Evolutionary conservation across 2,888 invertebrate genomes (phyloP).

Genomic region (Mythimna ferrago): DNA sequence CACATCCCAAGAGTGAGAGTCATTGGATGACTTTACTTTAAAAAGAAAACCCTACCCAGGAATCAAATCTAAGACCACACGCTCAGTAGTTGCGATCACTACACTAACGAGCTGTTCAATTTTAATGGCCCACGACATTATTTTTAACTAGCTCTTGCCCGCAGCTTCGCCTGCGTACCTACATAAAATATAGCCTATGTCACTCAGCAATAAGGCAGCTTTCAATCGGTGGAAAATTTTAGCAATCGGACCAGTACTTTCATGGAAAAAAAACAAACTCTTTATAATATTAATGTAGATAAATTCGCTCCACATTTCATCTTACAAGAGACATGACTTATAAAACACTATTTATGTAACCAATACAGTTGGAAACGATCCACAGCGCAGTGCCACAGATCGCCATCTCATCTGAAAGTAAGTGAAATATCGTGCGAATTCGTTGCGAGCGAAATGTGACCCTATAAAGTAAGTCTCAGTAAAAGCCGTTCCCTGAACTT

Average conservation of each 20-base stretch:
- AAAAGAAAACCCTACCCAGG: background rate
- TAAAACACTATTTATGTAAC: conserved; percentile 26
- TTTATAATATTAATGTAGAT: no score
- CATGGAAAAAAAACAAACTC: no score
- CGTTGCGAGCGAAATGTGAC: conserved; percentile 46
- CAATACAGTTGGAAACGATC: background rate
- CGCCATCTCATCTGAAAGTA: conserved; percentile 36
- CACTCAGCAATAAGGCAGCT: no score
- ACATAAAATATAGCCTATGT: no score
- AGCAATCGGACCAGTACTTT: no score
- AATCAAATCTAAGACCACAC: background rate
- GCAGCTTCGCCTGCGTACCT: no score
- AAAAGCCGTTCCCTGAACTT: conserved; percentile 60
- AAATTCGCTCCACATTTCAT: conserved; percentile 1
- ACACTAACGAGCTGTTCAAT: background rate
- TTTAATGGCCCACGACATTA: background rate
- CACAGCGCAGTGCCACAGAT: conserved; percentile 17
- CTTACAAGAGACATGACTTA: background rate
- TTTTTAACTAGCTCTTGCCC: background rate
- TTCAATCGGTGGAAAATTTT: no score
- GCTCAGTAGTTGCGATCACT: background rate
- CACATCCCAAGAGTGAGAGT: no score
- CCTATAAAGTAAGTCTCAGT: conserved; percentile 44
- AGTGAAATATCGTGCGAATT: conserved; percentile 46
- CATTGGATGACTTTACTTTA: no score